A percentile compares a stretch with the other conserved stretches of the same genome.
Evolutionary conservation across 2,113 vertebrate species (phyloP).

Genomic region (Ochotona curzoniae): DNA sequence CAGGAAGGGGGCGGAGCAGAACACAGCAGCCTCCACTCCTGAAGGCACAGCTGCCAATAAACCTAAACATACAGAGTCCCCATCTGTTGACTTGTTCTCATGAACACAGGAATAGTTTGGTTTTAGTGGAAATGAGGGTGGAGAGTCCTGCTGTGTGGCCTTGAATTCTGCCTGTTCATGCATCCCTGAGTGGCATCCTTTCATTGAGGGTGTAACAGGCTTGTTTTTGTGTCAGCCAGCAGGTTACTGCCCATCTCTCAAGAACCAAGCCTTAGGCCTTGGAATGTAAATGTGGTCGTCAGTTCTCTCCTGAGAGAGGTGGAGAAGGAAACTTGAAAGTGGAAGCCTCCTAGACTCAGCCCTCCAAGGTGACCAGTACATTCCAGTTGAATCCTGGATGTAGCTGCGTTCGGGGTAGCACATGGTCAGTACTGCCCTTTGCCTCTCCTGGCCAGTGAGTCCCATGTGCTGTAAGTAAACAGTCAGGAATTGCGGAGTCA

Average conservation of each 20-base stretch:
- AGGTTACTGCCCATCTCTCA: not conserved
- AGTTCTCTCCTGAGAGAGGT: not conserved
- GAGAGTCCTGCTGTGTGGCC: not conserved
- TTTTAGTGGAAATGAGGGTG: not conserved
- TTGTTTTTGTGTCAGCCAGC: not conserved
- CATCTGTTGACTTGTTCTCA: not conserved
- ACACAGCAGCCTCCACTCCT: not conserved
- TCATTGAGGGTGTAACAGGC: not conserved
- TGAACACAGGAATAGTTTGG: not conserved
- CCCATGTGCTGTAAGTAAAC: constrained; percentile 49
- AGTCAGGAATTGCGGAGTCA: constrained; percentile 61
- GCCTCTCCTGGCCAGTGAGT: constrained; percentile 50
- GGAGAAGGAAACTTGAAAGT: not conserved
- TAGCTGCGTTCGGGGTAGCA: not conserved
- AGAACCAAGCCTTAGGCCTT: not conserved
- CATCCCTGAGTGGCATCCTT: not conserved
- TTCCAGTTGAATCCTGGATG: not conserved
- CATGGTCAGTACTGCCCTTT: not conserved
- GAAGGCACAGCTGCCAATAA: not conserved
- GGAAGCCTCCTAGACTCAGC: not conserved
- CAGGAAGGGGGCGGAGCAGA: not conserved
- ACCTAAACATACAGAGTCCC: not conserved
- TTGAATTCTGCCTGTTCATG: not conserved
- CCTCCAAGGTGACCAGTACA: not conserved
- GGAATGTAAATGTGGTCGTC: not conserved